Conservation (phyloP, 1,140 invertebrate species). For the Danaus plexippus region DNA sequence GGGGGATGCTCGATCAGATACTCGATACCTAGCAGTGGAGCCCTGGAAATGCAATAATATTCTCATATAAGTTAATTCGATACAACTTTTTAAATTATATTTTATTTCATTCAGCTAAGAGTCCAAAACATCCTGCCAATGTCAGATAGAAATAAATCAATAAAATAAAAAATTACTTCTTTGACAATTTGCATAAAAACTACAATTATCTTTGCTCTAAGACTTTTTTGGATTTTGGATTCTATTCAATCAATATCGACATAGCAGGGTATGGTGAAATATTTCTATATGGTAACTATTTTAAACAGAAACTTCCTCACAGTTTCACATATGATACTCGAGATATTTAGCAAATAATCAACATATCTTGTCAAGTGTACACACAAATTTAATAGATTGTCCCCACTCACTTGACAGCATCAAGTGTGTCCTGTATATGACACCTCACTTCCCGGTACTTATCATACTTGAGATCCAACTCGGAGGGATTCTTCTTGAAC, state of each 20-base stretch:
- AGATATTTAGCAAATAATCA: no score
- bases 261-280: constrained; percentile 5
- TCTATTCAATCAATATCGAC: not conserved
- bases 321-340: not conserved
- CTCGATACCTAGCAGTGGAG: constrained; percentile 77
- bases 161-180: no score
- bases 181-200: no score
- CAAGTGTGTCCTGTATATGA: constrained; percentile 49
- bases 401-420: constrained; percentile 44
- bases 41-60: constrained; percentile 24
- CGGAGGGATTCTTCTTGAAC: constrained; percentile 21
- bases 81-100: no score
- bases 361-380: no score
- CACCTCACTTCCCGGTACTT: constrained; percentile 34
- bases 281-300: not conserved
- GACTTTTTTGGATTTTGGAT: no score
- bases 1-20: constrained; percentile 81
- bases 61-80: no score
- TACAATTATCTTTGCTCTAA: no score
- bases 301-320: not conserved
- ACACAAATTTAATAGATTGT: no score
- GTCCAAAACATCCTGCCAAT: no score
- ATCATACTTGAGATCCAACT: constrained; percentile 33
- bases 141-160: no score
- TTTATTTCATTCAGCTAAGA: no score